phyloP scores from a whole-genome alignment of 2,113 vertebrate species.

The Amia ocellicauda region DNA sequence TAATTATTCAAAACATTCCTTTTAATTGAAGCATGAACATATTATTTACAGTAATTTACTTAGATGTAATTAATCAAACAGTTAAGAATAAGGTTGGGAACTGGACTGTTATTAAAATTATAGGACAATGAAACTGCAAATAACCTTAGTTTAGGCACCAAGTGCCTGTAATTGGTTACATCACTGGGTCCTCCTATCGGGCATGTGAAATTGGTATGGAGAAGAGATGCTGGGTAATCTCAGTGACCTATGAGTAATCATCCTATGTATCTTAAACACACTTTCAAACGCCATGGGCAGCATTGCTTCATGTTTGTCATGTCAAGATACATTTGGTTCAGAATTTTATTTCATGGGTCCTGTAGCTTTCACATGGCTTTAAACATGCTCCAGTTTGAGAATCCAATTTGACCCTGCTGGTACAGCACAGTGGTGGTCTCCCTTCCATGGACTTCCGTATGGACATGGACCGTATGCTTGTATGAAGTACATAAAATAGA shows the following conservation, averaged over 20 bases:
- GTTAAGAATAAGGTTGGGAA: too few species aligned
- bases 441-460: too few species aligned
- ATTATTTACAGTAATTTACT: too few species aligned
- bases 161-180: not conserved
- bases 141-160: not conserved
- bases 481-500: too few species aligned
- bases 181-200: not conserved
- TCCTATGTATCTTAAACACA: too few species aligned
- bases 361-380: not conserved
- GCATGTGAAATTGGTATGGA: not conserved
- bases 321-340: not conserved
- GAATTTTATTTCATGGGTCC: not conserved
- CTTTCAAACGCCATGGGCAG: not conserved
- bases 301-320: not conserved
- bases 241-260: not conserved
- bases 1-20: too few species aligned
- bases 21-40: too few species aligned
- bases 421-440: too few species aligned
- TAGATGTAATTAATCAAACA: too few species aligned
- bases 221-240: not conserved
- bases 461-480: too few species aligned
- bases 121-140: not conserved
- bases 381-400: too few species aligned
- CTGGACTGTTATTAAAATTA: not conserved
- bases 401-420: too few species aligned